phyloP scores from a whole-genome alignment of 2,113 vertebrate genomes.

The Arothron firmamentum region DNA sequence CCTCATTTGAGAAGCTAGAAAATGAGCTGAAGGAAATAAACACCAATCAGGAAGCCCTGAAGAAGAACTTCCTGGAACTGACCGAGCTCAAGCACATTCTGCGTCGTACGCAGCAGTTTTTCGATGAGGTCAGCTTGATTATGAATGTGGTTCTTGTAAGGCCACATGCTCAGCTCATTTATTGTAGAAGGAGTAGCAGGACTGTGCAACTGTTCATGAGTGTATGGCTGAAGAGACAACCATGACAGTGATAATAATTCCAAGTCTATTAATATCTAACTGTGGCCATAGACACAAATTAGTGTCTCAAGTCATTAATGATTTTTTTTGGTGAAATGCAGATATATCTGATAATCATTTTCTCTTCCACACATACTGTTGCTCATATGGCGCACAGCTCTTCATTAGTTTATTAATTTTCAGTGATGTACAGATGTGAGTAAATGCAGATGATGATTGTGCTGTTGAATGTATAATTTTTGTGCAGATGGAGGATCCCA shows the following conservation, averaged over 20 bases:
- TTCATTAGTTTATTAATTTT: slow-evolving; percentile 19
- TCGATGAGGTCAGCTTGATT: slow-evolving; percentile 87
- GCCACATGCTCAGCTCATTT: background rate
- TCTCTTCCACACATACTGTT: background rate
- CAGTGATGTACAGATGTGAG: background rate
- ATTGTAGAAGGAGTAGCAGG: background rate
- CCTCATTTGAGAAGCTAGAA: slow-evolving; percentile 98
- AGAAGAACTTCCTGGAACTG: slow-evolving; percentile 96
- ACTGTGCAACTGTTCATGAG: background rate
- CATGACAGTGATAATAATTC: too few relatives aligned
- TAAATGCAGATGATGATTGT: background rate
- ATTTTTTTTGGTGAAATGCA: background rate
- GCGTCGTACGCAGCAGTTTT: slow-evolving; percentile 97
- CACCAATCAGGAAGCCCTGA: slow-evolving; percentile 97
- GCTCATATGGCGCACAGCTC: background rate
- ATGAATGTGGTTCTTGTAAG: background rate
- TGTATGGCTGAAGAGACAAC: background rate
- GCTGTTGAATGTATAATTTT: slow-evolving; percentile 20
- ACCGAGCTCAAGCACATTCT: slow-evolving; percentile 98
- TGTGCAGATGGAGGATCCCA: slow-evolving; percentile 98
- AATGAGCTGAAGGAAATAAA: slow-evolving; percentile 98
- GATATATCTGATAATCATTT: slow-evolving; percentile 2
- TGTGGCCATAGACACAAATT: too few relatives aligned
- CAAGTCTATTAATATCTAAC: too few relatives aligned
- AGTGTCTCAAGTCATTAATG: background rate